Evolutionary conservation across 2,797 vertebrate species (phyloP), one percentile per base, ranked within the genome.

Genomic region (Nyctalus aviator): DNA sequence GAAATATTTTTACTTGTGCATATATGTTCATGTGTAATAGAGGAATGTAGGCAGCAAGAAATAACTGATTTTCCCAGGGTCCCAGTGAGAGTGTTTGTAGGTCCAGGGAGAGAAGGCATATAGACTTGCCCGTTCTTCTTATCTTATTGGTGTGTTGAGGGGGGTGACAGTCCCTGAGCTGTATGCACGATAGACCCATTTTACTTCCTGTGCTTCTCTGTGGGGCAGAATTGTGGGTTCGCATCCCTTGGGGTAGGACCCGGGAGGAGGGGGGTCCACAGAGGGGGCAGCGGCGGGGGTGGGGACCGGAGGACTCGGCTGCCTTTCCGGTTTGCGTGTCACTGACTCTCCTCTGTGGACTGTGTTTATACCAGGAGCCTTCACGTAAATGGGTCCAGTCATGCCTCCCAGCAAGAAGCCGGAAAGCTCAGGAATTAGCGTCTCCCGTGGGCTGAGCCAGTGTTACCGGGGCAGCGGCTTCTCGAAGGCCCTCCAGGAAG

Each of bases 371-470:
- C 32, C 94, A 99, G 99, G 98, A 98, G 98, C 97, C 97, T 98
- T 98, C 98, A 98, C 98, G 98, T 99, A 99, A 99, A 99, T 99
- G 99, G 99, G 99, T 99, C 99, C 99, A 98, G 99, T 99, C 98
- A 99, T 99, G 99, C 99, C 99, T 98, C 99, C 99, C 98, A 99
- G 99, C 98, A 99, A 99, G 99, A 99, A 99, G 99, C 99, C 99
- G 85, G 99, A 99, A 98, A 99, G 99, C 98, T 99, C 99, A 97
- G 99, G 99, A 98, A 98, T 99, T 98, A 99, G 99, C 2, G 99
- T 99, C 96, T 99, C 99, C 76, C 99, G 99, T 48, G 99, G 99
- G 95, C 97, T 99, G 98, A 99, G 99, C 98, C 99, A 99, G 25
- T 98, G 98, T 87, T 99, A 99, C 97, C 98, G 98, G 97, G 98